Base-by-base conservation (phyloP, 2,113 vertebrate genomes). In the Sarotherodon lohbergeri region DNA sequence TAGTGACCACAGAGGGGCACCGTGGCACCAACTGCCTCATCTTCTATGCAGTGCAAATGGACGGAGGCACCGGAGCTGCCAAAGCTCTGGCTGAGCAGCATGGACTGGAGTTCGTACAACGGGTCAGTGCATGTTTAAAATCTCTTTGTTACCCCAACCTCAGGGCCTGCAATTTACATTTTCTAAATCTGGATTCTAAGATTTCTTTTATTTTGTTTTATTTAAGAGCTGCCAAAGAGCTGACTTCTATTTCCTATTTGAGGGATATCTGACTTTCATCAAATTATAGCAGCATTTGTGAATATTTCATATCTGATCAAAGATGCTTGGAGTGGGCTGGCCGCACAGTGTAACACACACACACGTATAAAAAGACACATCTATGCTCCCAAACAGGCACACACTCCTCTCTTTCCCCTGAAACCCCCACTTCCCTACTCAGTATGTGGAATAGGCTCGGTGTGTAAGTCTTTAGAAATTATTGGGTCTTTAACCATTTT, bases 251-350 rank as follows among this genome's bases (percentile, higher is more conserved):
- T 97, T 98, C 96, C 96, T 97, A 96, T 98, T 91, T 92, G 50
- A 97, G 96, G 95, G 97, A 96, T 97, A 97, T 98, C 96, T 97
- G 96, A 96, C 96, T 97, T 97, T 98, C 97, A 98, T 98, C 97
- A 97, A 97, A 98, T 98, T 98, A 98, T 96, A 97, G 96, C 96
- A 95, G 95, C 91, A 46, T 97, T 97, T 97, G 96, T 97, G 97
- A 98, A 97, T 97, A 97, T 98, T 98, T 98, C 94, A 97, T 97
- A 97, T 97, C 96, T 97, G 96, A 97, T 98, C 96, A 97, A 96
- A 97, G 97, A 96, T 96, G 94, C 95, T 52, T 16, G 57, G 29
- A 88, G 50, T 54, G 57, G 54, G 57, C 56, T 1, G 9, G 80
- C 71, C 6, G 19, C 66, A 24, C 39, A 79, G 32, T 14, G 22